These are phyloP conservation scores for Podarcis muralis DNA, from an alignment of 2,113 vertebrate species.

Conservation along the genomic window DNA sequence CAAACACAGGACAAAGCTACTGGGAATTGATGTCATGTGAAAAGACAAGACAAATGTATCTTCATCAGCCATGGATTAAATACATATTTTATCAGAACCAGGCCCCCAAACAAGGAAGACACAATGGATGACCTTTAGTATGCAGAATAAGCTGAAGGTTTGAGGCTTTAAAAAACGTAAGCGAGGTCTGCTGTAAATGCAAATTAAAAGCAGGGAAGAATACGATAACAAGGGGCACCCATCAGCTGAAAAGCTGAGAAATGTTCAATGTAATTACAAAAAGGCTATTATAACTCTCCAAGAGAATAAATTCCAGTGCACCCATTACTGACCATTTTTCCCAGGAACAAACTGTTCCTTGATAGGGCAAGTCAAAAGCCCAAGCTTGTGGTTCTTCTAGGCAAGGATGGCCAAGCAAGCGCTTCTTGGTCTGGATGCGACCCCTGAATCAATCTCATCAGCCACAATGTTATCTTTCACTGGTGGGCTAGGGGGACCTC, in stretches of 20 bases:
- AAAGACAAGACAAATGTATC: constrained; percentile 56
- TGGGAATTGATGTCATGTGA: constrained; percentile 51
- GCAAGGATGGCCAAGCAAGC: neutral
- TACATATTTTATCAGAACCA: constrained; percentile 57
- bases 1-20: constrained; percentile 53
- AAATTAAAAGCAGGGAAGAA: constrained; percentile 29
- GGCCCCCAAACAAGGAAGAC: constrained; percentile 32
- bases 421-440: neutral
- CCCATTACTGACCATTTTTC: neutral
- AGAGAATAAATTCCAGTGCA: neutral
- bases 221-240: constrained; percentile 1
- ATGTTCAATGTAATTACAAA: neutral
- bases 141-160: neutral
- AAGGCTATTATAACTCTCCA: neutral
- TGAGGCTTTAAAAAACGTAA: neutral
- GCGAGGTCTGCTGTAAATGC: neutral
- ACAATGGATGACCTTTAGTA: constrained; percentile 61
- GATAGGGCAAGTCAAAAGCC: neutral
- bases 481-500: too few species aligned
- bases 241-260: neutral
- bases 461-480: neutral
- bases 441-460: neutral
- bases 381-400: neutral
- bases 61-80: constrained; percentile 54
- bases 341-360: neutral